Evolutionary conservation across 2,888 invertebrate species (phyloP).

Genomic region (Allolobophora icterica): DNA sequence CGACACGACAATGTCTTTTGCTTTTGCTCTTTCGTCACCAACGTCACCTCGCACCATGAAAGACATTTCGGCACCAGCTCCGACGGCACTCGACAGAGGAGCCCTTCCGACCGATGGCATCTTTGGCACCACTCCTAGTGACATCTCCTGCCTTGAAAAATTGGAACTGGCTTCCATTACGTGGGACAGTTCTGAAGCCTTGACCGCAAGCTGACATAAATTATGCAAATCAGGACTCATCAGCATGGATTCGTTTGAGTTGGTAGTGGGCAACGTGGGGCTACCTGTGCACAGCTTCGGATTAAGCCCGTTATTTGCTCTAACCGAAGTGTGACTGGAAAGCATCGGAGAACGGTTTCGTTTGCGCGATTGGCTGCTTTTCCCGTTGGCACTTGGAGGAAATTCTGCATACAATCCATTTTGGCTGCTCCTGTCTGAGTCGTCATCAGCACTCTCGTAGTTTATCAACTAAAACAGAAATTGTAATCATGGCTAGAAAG

Average conservation of each 20-base stretch:
- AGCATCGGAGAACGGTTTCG: conserved; percentile 17
- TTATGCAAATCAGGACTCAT: not conserved
- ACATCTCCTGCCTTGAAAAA: not conserved
- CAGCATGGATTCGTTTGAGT: not conserved
- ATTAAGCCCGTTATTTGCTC: not conserved
- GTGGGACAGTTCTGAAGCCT: conserved; percentile 11
- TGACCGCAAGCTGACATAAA: not conserved
- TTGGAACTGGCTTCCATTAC: not conserved
- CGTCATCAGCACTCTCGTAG: conserved; percentile 39
- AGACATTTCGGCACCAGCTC: not conserved
- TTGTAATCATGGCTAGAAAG: not conserved
- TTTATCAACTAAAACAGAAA: conserved; percentile 36
- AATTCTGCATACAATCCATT: not conserved
- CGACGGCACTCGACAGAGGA: not conserved
- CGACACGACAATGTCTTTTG: not conserved
- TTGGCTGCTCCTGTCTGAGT: conserved; percentile 31
- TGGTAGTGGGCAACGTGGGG: not conserved
- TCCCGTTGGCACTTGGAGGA: conserved; percentile 25
- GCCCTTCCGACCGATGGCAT: not conserved
- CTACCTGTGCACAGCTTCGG: not conserved
- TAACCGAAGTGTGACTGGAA: not conserved
- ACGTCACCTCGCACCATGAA: not conserved
- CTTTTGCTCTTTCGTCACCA: not conserved
- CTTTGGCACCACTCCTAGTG: not conserved
- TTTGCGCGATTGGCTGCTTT: not conserved